These are phyloP conservation scores for Drosophila repleta DNA, from an alignment of 1,140 invertebrate species.

Conservation along the genomic window DNA sequence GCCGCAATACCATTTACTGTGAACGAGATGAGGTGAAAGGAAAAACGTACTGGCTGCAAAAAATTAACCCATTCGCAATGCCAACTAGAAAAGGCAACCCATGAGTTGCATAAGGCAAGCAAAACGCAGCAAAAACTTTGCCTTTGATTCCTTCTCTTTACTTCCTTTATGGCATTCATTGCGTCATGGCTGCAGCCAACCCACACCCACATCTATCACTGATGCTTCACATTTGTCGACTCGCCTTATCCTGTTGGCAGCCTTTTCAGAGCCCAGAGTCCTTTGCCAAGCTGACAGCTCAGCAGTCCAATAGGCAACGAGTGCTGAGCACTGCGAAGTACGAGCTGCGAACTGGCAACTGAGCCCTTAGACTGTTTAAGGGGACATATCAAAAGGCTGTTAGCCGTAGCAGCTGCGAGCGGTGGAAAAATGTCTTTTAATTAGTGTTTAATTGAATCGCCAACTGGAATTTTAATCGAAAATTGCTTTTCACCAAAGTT, in stretches of 20 bases:
- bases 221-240: slow-evolving; percentile 65
- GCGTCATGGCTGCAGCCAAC: not conserved
- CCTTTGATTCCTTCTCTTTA: slow-evolving; percentile 49
- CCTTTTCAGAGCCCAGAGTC: slow-evolving; percentile 26
- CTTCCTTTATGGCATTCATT: slow-evolving; percentile 58
- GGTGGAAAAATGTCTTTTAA: slow-evolving; percentile 76
- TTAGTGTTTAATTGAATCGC: slow-evolving; percentile 80
- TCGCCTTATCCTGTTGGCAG: slow-evolving; percentile 62
- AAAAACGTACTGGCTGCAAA: slow-evolving; percentile 1
- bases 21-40: slow-evolving; percentile 1
- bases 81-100: not conserved
- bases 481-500: slow-evolving; percentile 61
- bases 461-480: slow-evolving; percentile 81
- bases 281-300: slow-evolving; percentile 33
- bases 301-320: slow-evolving; percentile 24
- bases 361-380: slow-evolving; percentile 28
- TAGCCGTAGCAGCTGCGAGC: slow-evolving; percentile 25
- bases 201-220: slow-evolving; percentile 62
- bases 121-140: slow-evolving; percentile 49
- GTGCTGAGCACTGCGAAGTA: slow-evolving; percentile 17
- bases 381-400: slow-evolving; percentile 50
- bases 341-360: slow-evolving; percentile 12
- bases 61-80: slow-evolving; percentile 20
- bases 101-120: not conserved
- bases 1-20: slow-evolving; percentile 19